Evolutionary conservation across 1,140 invertebrate species (phyloP), one percentile per base, ranked within the genome.

Genomic region (Bombus superbus): DNA sequence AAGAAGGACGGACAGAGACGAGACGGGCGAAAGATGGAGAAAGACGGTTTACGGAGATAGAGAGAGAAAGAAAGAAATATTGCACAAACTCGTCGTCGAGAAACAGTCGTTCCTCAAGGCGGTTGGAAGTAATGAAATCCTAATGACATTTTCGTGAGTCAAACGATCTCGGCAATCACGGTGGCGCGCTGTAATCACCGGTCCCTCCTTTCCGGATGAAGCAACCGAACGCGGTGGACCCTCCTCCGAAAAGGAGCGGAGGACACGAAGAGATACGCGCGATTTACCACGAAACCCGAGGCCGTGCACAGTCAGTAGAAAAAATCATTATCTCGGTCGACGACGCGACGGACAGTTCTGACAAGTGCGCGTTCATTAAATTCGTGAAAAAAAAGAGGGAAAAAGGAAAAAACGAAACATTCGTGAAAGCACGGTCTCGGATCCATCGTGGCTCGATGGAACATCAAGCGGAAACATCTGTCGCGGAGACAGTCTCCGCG

Each of bases 71-170:
- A 73, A 69, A 47, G 85, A 66, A n/a, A 85, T 44, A 82, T 93
- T 92, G 90, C 91, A 89, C 81, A 92, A 92, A 92, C 85, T 86
- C 83, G 88, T 86, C 82, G 77, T 35, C 78, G 78, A 69, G 83
- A 86, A 77, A 42, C 80, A 64, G 87, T 92, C 83, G 81, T 89
- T 86, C 86, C 83, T 90, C 88, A 79, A 86, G 91, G 86, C 88
- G 87, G 86, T 92, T 89, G 85, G 85, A 90, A 88, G 89, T 92
- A 92, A 93, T 92, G 92, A 93, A 93, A 93, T 91, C 88, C 91
- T 94, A 94, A 94, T 94, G 93, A 93, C 93, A 94, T 94, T 94
- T 93, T 94, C 92, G 93, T 92, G 92, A 93, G 91, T 85, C 88
- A 91, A 92, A 91, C 90, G 89, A 90, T 91, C 90, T 89, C 88